Base-by-base conservation (phyloP, 37 sponge, comb jelly and placozoan species). In the Ephydatia muelleri region DNA sequence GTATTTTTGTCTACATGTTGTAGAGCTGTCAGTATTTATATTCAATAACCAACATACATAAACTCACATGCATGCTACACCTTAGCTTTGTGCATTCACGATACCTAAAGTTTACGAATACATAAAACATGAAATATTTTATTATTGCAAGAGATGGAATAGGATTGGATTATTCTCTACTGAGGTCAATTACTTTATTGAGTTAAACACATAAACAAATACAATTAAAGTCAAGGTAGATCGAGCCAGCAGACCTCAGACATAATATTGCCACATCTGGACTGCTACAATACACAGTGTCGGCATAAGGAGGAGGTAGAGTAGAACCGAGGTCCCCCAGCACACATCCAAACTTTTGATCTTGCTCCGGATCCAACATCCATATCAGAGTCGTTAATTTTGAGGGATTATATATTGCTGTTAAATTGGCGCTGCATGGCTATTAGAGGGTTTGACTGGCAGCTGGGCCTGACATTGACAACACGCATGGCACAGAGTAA, bases 31-130 rank as follows among this genome's bases (percentile, higher is more conserved):
- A 57, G 57, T 57, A 19, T 13, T 57, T 16, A 57, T 57, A 57
- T 57, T 57, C 9, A 57, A 57, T 21, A 57, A 57, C 57, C 57
- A 57, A 57, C 57, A 57, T 57, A 57, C 57, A 57, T 57, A 16
- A 57, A 57, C 57, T 57, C 57, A 57, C 57, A 57, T 57, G 57
- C 57, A 57, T 57, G 57, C 57, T 57, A 57, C 57, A 57, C 57
- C 9, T 13, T 57, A 57, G 57, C 57, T 57, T 57, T 57, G 16
- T 57, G 57, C 57, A 57, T 57, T 57, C 57, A 57, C 47, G 47
- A 43, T 43, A 43, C 47, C 47, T 43, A 43, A 43, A 43, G 47
- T 43, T 43, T 43, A 57, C 16, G 57, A 57, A 13, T 57, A 19
- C 57, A 57, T 57, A 57, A 57, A 57, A 14, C 57, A 57, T 57